These are phyloP conservation scores for Gymnocheta viridis DNA, from an alignment of 2,888 invertebrate species.

Conservation along the genomic window DNA sequence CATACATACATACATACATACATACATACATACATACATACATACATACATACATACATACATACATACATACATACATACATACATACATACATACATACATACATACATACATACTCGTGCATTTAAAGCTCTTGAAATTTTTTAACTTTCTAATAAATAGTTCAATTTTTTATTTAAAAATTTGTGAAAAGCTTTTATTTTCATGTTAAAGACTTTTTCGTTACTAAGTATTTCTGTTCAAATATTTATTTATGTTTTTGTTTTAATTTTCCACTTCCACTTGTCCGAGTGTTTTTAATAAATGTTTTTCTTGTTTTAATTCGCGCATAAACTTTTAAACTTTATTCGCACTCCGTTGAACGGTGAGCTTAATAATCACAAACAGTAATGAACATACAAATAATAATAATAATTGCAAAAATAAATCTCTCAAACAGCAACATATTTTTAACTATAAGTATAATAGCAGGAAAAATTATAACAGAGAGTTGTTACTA, in stretches of 20 bases:
- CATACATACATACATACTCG: too few species aligned
- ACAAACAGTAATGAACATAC: constrained; percentile 14
- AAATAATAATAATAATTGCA: constrained; percentile 1
- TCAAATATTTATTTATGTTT: too few species aligned
- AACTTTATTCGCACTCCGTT: neutral
- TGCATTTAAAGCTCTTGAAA: too few species aligned
- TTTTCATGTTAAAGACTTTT: neutral
- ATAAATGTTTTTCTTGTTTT: too few species aligned
- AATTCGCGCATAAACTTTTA: constrained; percentile 5
- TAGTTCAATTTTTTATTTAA: too few species aligned
- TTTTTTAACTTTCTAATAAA: too few species aligned
- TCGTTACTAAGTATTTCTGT: too few species aligned
- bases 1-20: too few species aligned
- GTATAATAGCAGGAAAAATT: neutral
- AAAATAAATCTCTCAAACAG: constrained; percentile 18
- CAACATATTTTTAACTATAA: constrained; percentile 32
- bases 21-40: too few species aligned
- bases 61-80: too few species aligned
- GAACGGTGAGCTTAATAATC: constrained; percentile 14
- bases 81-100: too few species aligned
- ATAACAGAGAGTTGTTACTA: constrained; percentile 22
- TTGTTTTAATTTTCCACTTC: neutral
- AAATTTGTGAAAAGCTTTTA: neutral
- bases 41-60: too few species aligned
- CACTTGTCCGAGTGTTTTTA: constrained; percentile 25